Conservation (phyloP, 1,140 invertebrate species). For the Trichonephila clavipes region DNA sequence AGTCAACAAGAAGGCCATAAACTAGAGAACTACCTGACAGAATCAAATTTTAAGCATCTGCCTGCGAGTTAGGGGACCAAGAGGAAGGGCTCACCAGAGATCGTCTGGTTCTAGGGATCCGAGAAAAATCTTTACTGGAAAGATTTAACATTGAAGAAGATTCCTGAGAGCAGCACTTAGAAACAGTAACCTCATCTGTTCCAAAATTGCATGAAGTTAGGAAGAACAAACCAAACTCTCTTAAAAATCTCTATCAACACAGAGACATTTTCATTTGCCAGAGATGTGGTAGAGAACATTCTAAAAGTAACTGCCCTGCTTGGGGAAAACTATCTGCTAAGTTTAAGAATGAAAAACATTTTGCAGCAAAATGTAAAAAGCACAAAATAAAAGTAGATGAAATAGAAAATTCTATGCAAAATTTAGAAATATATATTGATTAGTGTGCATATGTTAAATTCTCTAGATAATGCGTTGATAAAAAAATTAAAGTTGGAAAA, state of each 20-base stretch:
- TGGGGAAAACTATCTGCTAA: conserved; percentile 4
- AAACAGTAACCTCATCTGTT: neutral
- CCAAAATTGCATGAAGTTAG: neutral
- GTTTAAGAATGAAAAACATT: conserved; percentile 35
- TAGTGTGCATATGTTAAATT: neutral
- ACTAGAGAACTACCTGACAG: conserved; percentile 6
- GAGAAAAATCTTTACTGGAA: too few species aligned
- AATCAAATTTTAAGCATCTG: neutral
- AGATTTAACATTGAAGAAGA: neutral
- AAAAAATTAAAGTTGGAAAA: neutral
- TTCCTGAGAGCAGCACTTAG: neutral
- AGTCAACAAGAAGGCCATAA: conserved; percentile 7
- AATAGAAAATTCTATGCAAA: neutral
- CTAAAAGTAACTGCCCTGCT: conserved; percentile 4
- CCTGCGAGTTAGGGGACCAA: conserved; percentile 16
- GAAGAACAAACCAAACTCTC: neutral
- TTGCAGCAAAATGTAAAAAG: neutral
- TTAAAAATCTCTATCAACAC: neutral
- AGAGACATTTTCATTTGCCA: neutral
- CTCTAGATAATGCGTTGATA: conserved; percentile 29
- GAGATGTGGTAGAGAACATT: neutral
- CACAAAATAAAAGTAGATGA: conserved; percentile 9
- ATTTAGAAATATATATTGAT: conserved; percentile 16
- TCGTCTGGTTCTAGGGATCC: neutral
- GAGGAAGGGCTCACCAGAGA: neutral